Percentiles rank a stretch among this genome's conserved stretches.
Evolutionary conservation across 2,797 vertebrate genomes (phyloP).

Genomic region (Urophycis tenuis): DNA sequence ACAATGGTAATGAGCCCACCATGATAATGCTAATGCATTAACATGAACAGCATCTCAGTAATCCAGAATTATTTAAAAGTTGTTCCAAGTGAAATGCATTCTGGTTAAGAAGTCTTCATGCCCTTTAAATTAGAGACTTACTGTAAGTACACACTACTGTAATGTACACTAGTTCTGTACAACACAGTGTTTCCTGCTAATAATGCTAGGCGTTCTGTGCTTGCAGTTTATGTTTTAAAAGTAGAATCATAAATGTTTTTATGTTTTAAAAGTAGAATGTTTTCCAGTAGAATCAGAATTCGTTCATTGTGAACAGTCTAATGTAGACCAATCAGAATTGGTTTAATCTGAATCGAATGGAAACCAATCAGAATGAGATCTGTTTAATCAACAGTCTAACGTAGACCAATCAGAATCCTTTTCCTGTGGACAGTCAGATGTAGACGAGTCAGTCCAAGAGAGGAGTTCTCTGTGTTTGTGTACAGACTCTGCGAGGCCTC

Average conservation of each 20-base stretch:
- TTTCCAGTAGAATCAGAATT: slow-evolving; percentile 17
- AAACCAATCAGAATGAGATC: slow-evolving; percentile 15
- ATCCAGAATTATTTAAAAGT: not conserved
- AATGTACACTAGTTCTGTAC: too few relatives aligned
- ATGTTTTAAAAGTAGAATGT: too few relatives aligned
- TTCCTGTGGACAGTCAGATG: not conserved
- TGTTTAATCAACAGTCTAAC: not conserved
- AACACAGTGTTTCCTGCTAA: too few relatives aligned
- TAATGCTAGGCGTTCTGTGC: too few relatives aligned
- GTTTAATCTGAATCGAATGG: slow-evolving; percentile 7
- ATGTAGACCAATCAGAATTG: slow-evolving; percentile 52
- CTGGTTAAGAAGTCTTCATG: not conserved
- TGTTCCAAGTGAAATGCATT: slow-evolving; percentile 4
- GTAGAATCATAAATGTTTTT: too few relatives aligned
- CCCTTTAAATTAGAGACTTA: not conserved
- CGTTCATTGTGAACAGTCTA: slow-evolving; percentile 61
- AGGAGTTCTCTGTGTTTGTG: slow-evolving; percentile 68
- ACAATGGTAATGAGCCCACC: not conserved
- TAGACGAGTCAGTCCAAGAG: slow-evolving; percentile 15
- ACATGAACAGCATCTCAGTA: not conserved
- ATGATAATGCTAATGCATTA: not conserved
- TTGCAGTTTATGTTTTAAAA: too few relatives aligned
- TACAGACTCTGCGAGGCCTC: slow-evolving; percentile 66
- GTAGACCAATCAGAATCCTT: not conserved
- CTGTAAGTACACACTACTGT: too few relatives aligned